These are phyloP conservation scores for Ceratina calcarata DNA, from an alignment of 1,140 invertebrate species.

Conservation along the genomic window DNA sequence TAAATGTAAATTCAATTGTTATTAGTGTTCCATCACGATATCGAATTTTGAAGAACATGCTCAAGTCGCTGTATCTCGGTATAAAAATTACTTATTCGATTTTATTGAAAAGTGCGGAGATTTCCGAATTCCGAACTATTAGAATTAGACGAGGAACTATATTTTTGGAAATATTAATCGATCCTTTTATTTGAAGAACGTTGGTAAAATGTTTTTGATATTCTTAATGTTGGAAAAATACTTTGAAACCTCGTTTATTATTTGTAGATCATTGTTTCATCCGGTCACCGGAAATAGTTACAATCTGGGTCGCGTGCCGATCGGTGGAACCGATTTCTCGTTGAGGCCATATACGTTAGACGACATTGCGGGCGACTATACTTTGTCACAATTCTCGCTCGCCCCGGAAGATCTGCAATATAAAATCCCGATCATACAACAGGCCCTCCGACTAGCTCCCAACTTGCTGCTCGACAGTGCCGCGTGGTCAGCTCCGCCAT, in stretches of 20 bases:
- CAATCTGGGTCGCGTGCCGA: constrained; percentile 83
- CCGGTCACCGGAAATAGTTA: constrained; percentile 82
- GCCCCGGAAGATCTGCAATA: constrained; percentile 75
- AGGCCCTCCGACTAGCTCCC: constrained; percentile 64
- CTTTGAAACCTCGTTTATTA: no score
- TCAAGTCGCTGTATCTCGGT: no score
- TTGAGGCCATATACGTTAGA: constrained; percentile 86
- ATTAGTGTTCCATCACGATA: not conserved
- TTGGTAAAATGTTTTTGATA: no score
- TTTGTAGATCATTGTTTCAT: constrained; percentile 75
- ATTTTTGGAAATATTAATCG: no score
- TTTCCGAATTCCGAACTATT: no score
- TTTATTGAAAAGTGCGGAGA: no score
- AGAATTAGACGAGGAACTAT: no score
- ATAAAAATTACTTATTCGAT: no score
- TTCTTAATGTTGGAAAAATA: no score
- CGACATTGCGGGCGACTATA: constrained; percentile 76
- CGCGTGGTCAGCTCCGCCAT: constrained; percentile 92
- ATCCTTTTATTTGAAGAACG: no score
- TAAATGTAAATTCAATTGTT: no score
- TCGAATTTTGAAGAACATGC: no score
- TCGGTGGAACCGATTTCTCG: constrained; percentile 88
- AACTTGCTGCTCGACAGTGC: constrained; percentile 83
- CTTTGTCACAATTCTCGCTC: constrained; percentile 73
- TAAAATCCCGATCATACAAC: constrained; percentile 76